Percentiles rank a stretch among this genome's conserved stretches.
These are phyloP conservation scores for Pluvianellus socialis DNA, from an alignment of 2,113 vertebrate genomes.

Conservation along the genomic window DNA sequence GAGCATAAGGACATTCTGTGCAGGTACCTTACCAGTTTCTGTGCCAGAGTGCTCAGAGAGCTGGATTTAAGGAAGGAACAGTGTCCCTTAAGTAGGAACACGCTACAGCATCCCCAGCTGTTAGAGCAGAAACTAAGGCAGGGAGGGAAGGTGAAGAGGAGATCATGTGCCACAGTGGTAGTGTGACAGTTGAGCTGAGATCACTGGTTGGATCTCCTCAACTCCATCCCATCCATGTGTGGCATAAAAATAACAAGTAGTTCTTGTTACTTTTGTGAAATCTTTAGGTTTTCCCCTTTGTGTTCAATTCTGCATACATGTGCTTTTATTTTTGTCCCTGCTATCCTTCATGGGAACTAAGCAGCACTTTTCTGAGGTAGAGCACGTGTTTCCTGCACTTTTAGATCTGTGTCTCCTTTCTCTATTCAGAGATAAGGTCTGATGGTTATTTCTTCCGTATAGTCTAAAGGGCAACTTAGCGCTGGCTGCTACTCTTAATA, in stretches of 20 bases:
- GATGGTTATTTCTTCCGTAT: neutral
- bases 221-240: neutral
- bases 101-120: neutral
- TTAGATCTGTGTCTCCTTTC: neutral
- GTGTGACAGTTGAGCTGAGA: neutral
- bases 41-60: neutral
- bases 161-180: neutral
- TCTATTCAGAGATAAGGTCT: neutral
- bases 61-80: neutral
- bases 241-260: neutral
- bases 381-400: neutral
- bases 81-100: neutral
- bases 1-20: neutral
- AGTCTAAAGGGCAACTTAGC: neutral
- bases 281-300: neutral
- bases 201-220: neutral
- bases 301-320: neutral
- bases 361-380: neutral
- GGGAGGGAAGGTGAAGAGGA: neutral
- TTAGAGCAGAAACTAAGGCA: neutral
- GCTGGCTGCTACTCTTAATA: neutral
- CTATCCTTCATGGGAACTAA: neutral
- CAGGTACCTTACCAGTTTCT: neutral
- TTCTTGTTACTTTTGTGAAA: neutral
- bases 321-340: neutral